Evolutionary conservation across 1,140 invertebrate species (phyloP), one percentile per base, ranked within the genome.

Genomic region (Drosophila kikkawai): DNA sequence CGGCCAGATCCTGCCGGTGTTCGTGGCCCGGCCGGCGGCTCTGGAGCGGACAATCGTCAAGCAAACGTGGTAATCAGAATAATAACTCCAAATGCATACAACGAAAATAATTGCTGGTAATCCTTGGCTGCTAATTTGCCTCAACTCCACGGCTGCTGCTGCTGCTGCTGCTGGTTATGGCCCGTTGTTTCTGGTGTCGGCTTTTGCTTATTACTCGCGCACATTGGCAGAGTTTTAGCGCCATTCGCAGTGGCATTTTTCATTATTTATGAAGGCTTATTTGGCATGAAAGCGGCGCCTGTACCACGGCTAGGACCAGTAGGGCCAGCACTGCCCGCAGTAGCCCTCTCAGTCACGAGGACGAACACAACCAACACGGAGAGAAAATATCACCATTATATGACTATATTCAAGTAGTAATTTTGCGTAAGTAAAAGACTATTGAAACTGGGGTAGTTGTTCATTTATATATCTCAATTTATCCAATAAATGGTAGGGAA

Each of bases 41-140:
- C 48, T 39, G 69, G 37, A 32, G 36, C 39, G 67, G 42, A 32
- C 70, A 60, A 53, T 45, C 44, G 47, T 58, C 41, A 81, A 86
- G 83, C 83, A 87, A 87, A 77, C 83, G 84, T 79, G 80, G 84
- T 78, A 88, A 88, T 88, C 84, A 88, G 83, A 83, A 83, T 88
- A 88, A 88, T 88, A 78, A 71, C 69, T 81, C 61, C 80, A 83
- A 88, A 81, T 88, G 84, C 84, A 88, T 83, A 83, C 80, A 88
- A 87, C 77, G 74, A 83, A 83, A 88, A 88, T 83, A 88, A 83
- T 83, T 88, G 84, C 80, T 78, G 84, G 84, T 88, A 88, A 88
- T 88, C 84, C 84, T 88, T 75, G 84, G 69, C 44, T 83, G 87
- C 84, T 88, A 83, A 88, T 88, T 88, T 88, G 59, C 75, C 50